Conservation (phyloP, 1,140 invertebrate genomes). For the Pseudachorutes palmiensis region DNA sequence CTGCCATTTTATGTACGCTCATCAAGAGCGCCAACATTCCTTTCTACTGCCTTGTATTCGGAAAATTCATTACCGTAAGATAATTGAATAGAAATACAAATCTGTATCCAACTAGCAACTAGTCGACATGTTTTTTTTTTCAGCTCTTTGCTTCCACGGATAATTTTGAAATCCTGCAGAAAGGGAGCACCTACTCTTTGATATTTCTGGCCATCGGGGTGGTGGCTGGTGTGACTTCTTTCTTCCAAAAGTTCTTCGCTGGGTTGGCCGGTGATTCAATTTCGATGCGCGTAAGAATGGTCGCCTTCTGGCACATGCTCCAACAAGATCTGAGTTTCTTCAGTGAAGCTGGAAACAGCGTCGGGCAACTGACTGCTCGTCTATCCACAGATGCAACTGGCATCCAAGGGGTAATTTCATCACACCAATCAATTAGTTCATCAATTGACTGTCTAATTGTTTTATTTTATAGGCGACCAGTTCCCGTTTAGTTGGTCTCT, state of each 20-base stretch:
- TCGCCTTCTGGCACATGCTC: conserved; percentile 15
- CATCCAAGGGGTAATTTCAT: conserved; percentile 41
- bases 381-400: conserved; percentile 27
- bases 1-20: conserved; percentile 8
- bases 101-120: too few species aligned
- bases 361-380: conserved; percentile 18
- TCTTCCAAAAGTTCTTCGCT: conserved; percentile 13
- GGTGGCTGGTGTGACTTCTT: conserved; percentile 9
- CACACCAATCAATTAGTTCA: not conserved
- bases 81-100: too few species aligned
- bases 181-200: conserved; percentile 19
- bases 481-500: conserved; percentile 57
- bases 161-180: conserved; percentile 1
- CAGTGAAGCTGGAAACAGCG: conserved; percentile 19
- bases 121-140: not conserved
- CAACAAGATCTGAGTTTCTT: conserved; percentile 25
- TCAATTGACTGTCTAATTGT: too few species aligned
- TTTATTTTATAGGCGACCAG: conserved; percentile 61
- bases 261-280: conserved; percentile 19
- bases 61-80: conserved; percentile 24
- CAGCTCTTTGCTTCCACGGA: conserved; percentile 17
- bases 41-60: conserved; percentile 23
- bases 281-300: conserved; percentile 21
- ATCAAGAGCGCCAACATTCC: conserved; percentile 21
- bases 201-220: conserved; percentile 18